Conservation (phyloP, 2,888 invertebrate genomes). For the Malthinus flaveolus region DNA sequence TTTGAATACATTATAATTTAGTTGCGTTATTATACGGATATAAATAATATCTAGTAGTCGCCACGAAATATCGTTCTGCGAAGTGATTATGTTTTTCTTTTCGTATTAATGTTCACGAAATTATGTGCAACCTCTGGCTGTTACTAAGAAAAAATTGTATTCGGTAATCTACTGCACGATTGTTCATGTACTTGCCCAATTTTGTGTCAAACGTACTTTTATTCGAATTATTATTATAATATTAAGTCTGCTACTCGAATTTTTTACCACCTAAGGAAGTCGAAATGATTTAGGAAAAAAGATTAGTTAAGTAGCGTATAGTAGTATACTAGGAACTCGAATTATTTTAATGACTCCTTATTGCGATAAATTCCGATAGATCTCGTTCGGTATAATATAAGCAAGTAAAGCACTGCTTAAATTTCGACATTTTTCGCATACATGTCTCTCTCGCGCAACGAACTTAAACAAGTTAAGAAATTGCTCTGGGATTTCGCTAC, state of each 20-base stretch:
- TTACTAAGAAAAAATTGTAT: conserved; percentile 16
- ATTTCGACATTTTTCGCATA: neutral
- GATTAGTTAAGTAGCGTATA: neutral
- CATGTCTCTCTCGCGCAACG: neutral
- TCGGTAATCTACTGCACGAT: conserved; percentile 21
- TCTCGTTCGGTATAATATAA: too few species aligned
- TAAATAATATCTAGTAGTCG: conserved; percentile 15
- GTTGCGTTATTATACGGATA: conserved; percentile 8
- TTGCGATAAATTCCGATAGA: too few species aligned
- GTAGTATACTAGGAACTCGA: neutral
- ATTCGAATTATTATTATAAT: neutral
- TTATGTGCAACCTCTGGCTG: conserved; percentile 24
- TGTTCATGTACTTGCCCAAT: conserved; percentile 9
- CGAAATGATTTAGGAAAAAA: neutral
- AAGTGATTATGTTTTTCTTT: conserved; percentile 17
- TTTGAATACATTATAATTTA: conserved; percentile 21
- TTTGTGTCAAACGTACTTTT: conserved; percentile 15
- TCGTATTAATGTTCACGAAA: conserved; percentile 20
- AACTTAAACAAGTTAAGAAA: neutral
- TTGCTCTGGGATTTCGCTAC: conserved; percentile 5
- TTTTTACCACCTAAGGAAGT: conserved; percentile 4
- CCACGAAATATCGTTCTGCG: conserved; percentile 16
- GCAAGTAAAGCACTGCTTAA: too few species aligned
- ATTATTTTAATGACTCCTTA: neutral
- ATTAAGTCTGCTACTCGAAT: neutral